A percentile compares a stretch with the other conserved stretches of the same genome.
Evolutionary conservation across 92 coral and sea anemone genomes (phyloP).

Genomic region (Micromussa lordhowensis): DNA sequence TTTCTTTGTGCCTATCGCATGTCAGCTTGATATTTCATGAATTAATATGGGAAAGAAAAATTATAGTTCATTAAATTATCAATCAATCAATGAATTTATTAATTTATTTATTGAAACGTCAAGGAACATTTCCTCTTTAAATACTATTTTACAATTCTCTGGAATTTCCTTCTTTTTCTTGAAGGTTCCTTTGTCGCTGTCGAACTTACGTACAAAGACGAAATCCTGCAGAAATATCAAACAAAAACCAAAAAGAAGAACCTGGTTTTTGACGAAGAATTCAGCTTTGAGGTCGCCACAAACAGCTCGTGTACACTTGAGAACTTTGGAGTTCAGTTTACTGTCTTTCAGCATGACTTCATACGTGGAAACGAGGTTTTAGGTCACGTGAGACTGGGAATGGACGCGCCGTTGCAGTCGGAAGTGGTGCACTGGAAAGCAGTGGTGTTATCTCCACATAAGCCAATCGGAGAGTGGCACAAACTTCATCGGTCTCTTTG

Average conservation of each 20-base stretch:
- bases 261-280: constrained; percentile 64
- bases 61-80: too few relatives aligned
- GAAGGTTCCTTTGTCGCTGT: constrained; percentile 80
- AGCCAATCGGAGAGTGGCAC: constrained; percentile 86
- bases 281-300: constrained; percentile 83
- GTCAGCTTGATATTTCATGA: too few relatives aligned
- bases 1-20: too few relatives aligned
- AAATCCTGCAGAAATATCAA: constrained; percentile 71
- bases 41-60: too few relatives aligned
- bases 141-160: neutral
- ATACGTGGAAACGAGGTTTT: constrained; percentile 76
- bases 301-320: constrained; percentile 81
- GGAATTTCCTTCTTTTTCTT: neutral
- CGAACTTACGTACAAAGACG: constrained; percentile 78
- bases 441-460: constrained; percentile 86
- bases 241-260: constrained; percentile 73
- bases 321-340: constrained; percentile 81
- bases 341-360: constrained; percentile 72
- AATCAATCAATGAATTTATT: too few relatives aligned
- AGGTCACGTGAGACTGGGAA: constrained; percentile 78
- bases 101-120: too few relatives aligned
- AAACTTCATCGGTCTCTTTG: constrained; percentile 59
- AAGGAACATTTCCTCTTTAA: too few relatives aligned
- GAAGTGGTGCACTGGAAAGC: constrained; percentile 93
- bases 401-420: constrained; percentile 72